Evolutionary conservation across 2,888 invertebrate genomes (phyloP), one percentile per base, ranked within the genome.

Genomic region (Halictus ligatus): DNA sequence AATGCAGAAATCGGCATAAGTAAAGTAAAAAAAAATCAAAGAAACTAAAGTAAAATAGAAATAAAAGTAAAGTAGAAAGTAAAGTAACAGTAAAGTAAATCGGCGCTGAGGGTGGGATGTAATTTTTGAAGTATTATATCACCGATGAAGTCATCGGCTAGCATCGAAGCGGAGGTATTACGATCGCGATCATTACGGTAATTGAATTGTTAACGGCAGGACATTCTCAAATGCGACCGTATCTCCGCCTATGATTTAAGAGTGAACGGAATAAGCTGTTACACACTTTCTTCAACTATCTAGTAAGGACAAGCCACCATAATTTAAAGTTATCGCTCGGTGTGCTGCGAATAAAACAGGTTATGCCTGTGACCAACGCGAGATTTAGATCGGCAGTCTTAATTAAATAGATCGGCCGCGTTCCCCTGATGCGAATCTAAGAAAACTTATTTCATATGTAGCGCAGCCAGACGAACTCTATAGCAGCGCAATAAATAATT

Each of bases 311-410:
- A 58, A 10, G 29, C 54, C 29, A 35, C 64, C 35, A 35, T 75
- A 58, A 75, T 54, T 58, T 29, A 54, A 18, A 58, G 18, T 75
- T 50, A 75, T 75, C 48, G 50, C 50, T 29, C 18, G 50, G 29
- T 75, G 74, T 54, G 50, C 7, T 54, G 69, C 1, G 46, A 43
- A 6, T 43, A 58, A 46, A 46, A 67, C 43, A 46, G 58, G 69
- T 18, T 50, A 80, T 75, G 80, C 58, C 50, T 50, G 71, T 71
- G 80, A 75, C 67, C 18, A 35, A 35, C 64, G 15, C 64, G 6
- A 83, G 60, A 83, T 75, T 80, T 71, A 69, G 71, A 35, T n/a
- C n/a, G 74, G n/a, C 13, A 25, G n/a, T n/a, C n/a, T 72, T 72
- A 43, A 72, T 69, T 69, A 69, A 69, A 25, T 43, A 43, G 21